Evolutionary conservation across 1,140 invertebrate genomes (phyloP).

Genomic region (Psix sp.): DNA sequence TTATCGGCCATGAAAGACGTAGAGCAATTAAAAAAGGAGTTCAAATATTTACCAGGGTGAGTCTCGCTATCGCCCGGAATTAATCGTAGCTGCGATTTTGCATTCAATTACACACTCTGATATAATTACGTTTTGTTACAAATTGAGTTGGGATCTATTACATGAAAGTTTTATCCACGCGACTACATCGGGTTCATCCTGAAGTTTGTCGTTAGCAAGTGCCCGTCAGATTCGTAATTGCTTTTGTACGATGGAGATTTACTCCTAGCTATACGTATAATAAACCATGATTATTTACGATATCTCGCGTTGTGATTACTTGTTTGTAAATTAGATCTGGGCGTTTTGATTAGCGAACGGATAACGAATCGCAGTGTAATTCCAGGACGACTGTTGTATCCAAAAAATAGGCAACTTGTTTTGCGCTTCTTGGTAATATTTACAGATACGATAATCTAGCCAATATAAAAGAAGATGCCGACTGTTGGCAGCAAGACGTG

Average conservation of each 20-base stretch:
- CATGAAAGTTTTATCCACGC: constrained; percentile 40
- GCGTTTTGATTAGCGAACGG: too few relatives aligned
- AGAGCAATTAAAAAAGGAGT: constrained; percentile 6
- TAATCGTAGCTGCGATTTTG: constrained; percentile 22
- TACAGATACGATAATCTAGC: constrained; percentile 54
- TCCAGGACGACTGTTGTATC: background rate
- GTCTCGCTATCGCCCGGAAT: constrained; percentile 2
- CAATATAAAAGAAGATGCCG: constrained; percentile 29
- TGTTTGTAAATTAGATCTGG: constrained; percentile 8
- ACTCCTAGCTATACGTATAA: constrained; percentile 2
- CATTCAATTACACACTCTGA: constrained; percentile 26
- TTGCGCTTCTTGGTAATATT: constrained; percentile 12
- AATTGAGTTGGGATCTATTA: constrained; percentile 40
- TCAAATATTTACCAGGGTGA: background rate
- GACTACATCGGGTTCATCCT: constrained; percentile 45
- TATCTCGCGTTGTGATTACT: constrained; percentile 6
- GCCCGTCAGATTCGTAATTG: constrained; percentile 23
- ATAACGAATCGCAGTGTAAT: too few relatives aligned
- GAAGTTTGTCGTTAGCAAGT: constrained; percentile 43
- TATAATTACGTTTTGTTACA: constrained; percentile 29
- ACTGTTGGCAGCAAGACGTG: constrained; percentile 53
- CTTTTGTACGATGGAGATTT: constrained; percentile 39
- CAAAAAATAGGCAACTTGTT: too few relatives aligned
- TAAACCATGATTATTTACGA: constrained; percentile 12
- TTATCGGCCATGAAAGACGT: constrained; percentile 10